These are phyloP conservation scores for Alectura lathami DNA, from an alignment of 2,113 vertebrate species.

Conservation along the genomic window DNA sequence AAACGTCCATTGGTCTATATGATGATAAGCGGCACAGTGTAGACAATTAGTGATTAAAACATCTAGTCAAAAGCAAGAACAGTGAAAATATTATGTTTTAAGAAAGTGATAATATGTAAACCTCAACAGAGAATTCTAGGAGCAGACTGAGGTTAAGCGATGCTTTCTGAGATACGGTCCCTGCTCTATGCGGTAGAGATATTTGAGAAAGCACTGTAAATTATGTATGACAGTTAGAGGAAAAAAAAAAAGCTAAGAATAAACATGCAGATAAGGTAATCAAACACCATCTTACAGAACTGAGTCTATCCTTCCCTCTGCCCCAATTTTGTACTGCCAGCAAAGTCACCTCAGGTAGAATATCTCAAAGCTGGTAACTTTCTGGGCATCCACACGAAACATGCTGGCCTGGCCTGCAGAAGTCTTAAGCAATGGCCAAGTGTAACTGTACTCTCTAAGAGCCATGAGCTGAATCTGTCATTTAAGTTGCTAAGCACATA, in stretches of 20 bases:
- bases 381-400: background rate
- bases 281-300: background rate
- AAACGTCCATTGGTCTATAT: background rate
- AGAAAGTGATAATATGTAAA: background rate
- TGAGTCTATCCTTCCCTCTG: background rate
- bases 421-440: background rate
- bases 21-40: background rate
- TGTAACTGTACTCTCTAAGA: background rate
- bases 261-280: background rate
- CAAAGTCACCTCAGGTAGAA: background rate
- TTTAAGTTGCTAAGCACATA: slow-evolving; percentile 20
- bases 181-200: background rate
- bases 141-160: background rate
- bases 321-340: background rate
- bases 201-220: background rate
- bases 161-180: background rate
- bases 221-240: background rate
- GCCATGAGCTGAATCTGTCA: slow-evolving; percentile 24
- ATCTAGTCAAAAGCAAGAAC: background rate
- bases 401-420: background rate
- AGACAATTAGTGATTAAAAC: background rate
- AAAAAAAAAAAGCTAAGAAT: background rate
- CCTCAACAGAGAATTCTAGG: background rate
- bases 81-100: background rate
- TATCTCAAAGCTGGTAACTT: background rate